Base-by-base conservation (phyloP, 2,797 vertebrate species). In the Sternarchorhynchus goeldii region DNA sequence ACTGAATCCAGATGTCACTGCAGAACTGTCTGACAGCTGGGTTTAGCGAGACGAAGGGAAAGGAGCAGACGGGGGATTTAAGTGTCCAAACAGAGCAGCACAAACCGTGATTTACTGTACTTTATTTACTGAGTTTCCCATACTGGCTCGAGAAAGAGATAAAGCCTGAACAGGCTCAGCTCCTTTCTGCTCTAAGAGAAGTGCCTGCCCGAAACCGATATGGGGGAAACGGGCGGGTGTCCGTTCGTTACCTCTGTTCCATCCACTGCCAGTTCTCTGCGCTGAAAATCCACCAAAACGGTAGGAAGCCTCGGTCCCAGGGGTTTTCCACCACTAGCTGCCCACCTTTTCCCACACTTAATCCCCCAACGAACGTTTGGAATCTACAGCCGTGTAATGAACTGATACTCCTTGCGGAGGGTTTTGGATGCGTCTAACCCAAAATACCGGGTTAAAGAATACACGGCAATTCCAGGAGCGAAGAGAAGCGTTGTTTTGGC, bases 251-350 rank as follows among this genome's bases (percentile, higher is more conserved):
- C 59, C 34, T 29, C 57, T 3, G 45, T 81, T 80, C 32, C 73
- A 59, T 76, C 29, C 6, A 53, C 79, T 86, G 83, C 82, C 87
- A 87, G 77, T 58, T 65, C 67, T 57, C 56, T 62, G 65, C 66
- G 80, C 56, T 63, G 73, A 73, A 74, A 75, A 81, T 81, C 89
- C 85, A 45, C 81, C 83, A 80, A 82, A 85, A 88, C 85, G 88
- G 84, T 75, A 81, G 80, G 78, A 75, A 29, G 64, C 68, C 36
- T 67, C 25, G 70, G 76, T 73, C 57, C 50, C 79, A 72, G 80
- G 73, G 71, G 58, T 45, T 69, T 81, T 85, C 69, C 80, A 75
- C 73, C 79, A 75, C 66, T 75, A 32, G 29, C 78, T 76, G 67
- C 45, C 70, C 58, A 62, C 74, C 53, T 75, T 83, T 84, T 41